A percentile compares a stretch with the other conserved stretches of the same genome.
phyloP scores from a whole-genome alignment of 2,888 invertebrate species.

The Drosophila ustulata region DNA sequence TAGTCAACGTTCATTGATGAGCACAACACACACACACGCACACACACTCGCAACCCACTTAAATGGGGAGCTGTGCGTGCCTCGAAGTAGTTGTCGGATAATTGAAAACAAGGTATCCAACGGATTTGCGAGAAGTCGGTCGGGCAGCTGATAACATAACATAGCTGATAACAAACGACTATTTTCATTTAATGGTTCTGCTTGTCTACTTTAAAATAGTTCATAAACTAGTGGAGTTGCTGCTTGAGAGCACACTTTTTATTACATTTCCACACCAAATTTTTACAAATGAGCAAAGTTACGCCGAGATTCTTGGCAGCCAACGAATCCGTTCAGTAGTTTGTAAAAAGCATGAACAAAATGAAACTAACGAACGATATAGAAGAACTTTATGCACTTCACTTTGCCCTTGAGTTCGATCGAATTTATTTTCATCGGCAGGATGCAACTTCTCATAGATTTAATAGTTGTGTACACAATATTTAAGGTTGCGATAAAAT shows the following conservation, averaged over 20 bases:
- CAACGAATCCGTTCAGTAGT: no score
- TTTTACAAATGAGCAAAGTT: not conserved
- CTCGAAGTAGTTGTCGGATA: constrained; percentile 49
- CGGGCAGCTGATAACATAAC: constrained; percentile 13
- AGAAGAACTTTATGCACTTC: not conserved
- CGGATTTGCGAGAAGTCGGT: constrained; percentile 26
- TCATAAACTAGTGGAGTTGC: constrained; percentile 2
- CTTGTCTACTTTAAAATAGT: constrained; percentile 2
- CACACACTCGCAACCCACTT: constrained; percentile 1
- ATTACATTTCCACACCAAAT: not conserved
- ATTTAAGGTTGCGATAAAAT: not conserved
- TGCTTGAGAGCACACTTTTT: constrained; percentile 1
- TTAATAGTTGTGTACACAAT: constrained; percentile 1
- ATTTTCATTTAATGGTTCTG: constrained; percentile 9
- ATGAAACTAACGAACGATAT: not conserved
- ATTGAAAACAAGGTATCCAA: constrained; percentile 63
- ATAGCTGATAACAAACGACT: constrained; percentile 9
- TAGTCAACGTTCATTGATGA: constrained; percentile 67
- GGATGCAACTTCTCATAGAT: not conserved
- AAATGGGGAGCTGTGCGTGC: constrained; percentile 34
- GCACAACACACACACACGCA: constrained; percentile 12
- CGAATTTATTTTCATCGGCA: not conserved
- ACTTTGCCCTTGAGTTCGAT: not conserved
- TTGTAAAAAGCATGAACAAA: not conserved
- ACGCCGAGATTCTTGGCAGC: not conserved